Conservation (phyloP, 92 coral and sea anemone genomes). For the Bergia sp. region DNA sequence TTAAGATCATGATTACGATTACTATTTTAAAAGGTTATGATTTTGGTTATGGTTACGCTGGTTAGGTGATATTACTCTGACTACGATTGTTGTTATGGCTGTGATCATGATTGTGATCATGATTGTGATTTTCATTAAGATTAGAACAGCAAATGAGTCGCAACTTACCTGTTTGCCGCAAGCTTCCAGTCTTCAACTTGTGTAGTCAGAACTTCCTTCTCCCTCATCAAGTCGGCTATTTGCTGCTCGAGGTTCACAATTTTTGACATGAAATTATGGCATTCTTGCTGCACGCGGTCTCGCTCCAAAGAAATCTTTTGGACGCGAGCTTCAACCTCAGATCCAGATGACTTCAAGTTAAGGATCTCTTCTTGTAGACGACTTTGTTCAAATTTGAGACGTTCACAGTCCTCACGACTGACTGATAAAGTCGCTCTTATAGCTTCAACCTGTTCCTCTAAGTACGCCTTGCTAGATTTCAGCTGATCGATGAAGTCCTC, state of each 20-base stretch:
- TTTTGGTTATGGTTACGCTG: too few species aligned
- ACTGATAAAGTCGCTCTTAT: conserved; percentile 52
- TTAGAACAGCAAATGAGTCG: background rate
- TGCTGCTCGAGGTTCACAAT: conserved; percentile 73
- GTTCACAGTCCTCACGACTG: conserved; percentile 67
- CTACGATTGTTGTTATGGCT: background rate
- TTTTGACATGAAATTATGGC: conserved; percentile 52
- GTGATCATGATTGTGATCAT: too few species aligned
- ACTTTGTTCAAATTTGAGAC: conserved; percentile 65
- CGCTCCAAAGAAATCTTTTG: conserved; percentile 59
- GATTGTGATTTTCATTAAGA: background rate
- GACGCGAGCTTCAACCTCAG: conserved; percentile 65
- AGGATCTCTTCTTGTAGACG: conserved; percentile 79
- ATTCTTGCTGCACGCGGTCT: conserved; percentile 66
- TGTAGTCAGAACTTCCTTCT: conserved; percentile 57
- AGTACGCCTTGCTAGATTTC: conserved; percentile 60
- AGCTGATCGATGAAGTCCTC: conserved; percentile 57
- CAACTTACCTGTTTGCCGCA: conserved; percentile 41
- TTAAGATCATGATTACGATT: too few species aligned
- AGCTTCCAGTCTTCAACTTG: conserved; percentile 72
- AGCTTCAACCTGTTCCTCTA: conserved; percentile 64
- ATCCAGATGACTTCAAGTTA: conserved; percentile 46
- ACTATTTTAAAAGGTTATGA: too few species aligned
- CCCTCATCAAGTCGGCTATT: conserved; percentile 63
- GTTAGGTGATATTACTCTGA: background rate